phyloP scores from a whole-genome alignment of 2,888 invertebrate species.

The Pemphredon lugubris region DNA sequence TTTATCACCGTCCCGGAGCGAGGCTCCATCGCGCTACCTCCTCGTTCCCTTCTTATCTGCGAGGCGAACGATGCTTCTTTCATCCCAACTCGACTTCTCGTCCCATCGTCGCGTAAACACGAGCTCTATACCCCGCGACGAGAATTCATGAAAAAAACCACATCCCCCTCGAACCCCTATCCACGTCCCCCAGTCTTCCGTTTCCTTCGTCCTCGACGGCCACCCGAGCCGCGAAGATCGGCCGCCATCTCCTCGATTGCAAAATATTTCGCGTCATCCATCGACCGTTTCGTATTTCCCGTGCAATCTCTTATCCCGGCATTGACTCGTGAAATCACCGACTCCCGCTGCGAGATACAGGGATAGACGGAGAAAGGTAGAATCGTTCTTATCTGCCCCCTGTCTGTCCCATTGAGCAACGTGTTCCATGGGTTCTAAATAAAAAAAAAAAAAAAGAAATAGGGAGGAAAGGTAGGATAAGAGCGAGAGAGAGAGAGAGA shows the following conservation, averaged over 20 bases:
- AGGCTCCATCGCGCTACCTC: too few relatives aligned
- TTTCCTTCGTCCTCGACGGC: neutral
- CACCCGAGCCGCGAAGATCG: neutral
- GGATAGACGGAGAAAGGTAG: conserved; percentile 10
- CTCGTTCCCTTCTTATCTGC: too few relatives aligned
- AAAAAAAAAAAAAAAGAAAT: conserved; percentile 24
- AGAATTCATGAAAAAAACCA: too few relatives aligned
- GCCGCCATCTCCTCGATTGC: conserved; percentile 24
- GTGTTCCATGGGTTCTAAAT: conserved; percentile 56
- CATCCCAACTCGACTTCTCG: too few relatives aligned
- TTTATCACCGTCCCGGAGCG: too few relatives aligned
- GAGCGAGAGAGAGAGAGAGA: conserved; percentile 30
- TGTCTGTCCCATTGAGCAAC: conserved; percentile 57
- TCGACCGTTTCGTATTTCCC: conserved; percentile 23
- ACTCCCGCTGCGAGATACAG: conserved; percentile 33
- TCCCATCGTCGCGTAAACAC: too few relatives aligned
- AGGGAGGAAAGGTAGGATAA: conserved; percentile 28
- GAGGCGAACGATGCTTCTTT: too few relatives aligned
- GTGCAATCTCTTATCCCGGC: conserved; percentile 52
- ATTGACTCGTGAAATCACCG: conserved; percentile 50
- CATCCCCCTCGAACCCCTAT: too few relatives aligned
- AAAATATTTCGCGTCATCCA: conserved; percentile 41
- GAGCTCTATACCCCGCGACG: too few relatives aligned
- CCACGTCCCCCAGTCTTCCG: neutral
- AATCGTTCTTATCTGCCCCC: conserved; percentile 51